These are phyloP conservation scores for Entomobrya proxima DNA, from an alignment of 2,888 invertebrate species.

Conservation along the genomic window DNA sequence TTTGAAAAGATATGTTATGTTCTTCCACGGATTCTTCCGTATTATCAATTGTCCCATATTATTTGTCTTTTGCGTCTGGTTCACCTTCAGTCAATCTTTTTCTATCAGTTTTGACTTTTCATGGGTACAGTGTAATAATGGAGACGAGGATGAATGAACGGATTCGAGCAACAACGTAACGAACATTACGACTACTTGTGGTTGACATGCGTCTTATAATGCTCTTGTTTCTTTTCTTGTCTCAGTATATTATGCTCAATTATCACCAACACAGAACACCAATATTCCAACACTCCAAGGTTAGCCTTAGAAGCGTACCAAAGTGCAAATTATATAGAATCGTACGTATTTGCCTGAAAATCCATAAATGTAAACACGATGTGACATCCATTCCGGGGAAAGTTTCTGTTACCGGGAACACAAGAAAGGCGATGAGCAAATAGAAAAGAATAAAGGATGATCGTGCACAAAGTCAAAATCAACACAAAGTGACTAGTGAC, in stretches of 20 bases:
- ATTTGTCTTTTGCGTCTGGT: neutral
- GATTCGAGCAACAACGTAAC: neutral
- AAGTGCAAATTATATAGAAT: too few relatives aligned
- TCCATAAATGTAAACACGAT: slow-evolving; percentile 22
- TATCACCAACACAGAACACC: too few relatives aligned
- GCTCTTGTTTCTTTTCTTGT: too few relatives aligned
- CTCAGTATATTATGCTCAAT: too few relatives aligned
- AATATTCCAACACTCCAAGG: too few relatives aligned
- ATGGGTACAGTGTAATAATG: neutral
- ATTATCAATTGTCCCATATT: neutral
- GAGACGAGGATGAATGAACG: neutral
- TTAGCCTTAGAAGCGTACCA: too few relatives aligned
- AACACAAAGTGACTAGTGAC: slow-evolving; percentile 30
- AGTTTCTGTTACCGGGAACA: slow-evolving; percentile 5
- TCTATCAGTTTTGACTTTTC: slow-evolving; percentile 16
- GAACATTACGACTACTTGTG: neutral
- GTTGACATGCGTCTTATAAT: too few relatives aligned
- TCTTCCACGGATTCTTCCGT: too few relatives aligned
- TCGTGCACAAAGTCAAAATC: neutral
- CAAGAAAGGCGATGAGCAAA: neutral
- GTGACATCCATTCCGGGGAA: slow-evolving; percentile 18
- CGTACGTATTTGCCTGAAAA: slow-evolving; percentile 9
- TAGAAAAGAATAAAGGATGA: neutral
- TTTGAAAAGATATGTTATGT: too few relatives aligned
- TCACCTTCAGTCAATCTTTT: neutral